phyloP scores from a whole-genome alignment of 2,113 vertebrate genomes.

The Notothenia coriiceps region DNA sequence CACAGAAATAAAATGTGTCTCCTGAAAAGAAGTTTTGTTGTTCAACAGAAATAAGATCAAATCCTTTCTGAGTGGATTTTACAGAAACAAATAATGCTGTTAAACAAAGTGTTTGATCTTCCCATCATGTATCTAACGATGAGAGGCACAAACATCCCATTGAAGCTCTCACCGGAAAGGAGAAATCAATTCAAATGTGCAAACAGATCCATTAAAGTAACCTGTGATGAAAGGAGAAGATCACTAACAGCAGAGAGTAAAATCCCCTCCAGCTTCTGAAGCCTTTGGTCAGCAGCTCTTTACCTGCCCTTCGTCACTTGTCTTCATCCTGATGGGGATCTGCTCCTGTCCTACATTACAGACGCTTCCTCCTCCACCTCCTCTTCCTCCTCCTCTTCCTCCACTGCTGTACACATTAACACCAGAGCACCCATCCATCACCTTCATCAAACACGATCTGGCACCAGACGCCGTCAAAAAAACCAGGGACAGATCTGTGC shows the following conservation, averaged over 20 bases:
- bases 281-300: constrained; percentile 41
- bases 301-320: constrained; percentile 73
- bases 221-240: neutral
- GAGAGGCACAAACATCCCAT: neutral
- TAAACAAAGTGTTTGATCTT: neutral
- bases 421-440: constrained; percentile 71
- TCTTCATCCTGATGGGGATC: constrained; percentile 60
- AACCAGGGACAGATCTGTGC: constrained; percentile 51
- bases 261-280: neutral
- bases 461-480: constrained; percentile 54
- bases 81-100: neutral
- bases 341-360: constrained; percentile 50
- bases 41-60: neutral
- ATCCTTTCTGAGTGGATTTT: neutral
- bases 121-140: neutral
- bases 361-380: neutral
- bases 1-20: neutral
- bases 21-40: neutral
- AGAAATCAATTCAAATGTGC: neutral
- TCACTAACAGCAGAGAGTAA: neutral
- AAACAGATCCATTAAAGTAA: constrained; percentile 11
- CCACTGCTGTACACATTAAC: constrained; percentile 65
- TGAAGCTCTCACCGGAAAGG: neutral
- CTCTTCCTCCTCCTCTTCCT: neutral
- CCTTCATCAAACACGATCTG: constrained; percentile 68